Conservation (phyloP, 2,888 invertebrate species). For the Tetropium fuscum region DNA sequence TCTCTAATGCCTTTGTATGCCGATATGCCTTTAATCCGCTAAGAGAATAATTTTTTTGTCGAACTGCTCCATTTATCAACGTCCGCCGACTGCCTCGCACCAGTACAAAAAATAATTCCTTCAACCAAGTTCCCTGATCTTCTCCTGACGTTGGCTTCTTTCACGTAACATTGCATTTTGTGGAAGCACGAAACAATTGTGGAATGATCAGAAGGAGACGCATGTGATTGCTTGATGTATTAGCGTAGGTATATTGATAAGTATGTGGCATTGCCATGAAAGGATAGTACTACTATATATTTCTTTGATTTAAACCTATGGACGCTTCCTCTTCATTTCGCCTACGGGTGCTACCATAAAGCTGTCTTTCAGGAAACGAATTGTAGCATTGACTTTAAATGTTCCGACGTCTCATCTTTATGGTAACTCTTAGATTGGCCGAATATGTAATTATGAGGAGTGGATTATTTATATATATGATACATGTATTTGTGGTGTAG, state of each 20-base stretch:
- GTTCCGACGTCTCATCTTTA: not conserved
- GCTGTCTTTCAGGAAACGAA: not conserved
- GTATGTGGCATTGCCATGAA: slow-evolving; percentile 1
- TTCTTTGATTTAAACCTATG: slow-evolving; percentile 3
- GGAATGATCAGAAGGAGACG: not conserved
- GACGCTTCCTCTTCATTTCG: slow-evolving; percentile 2
- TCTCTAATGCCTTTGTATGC: slow-evolving; percentile 11
- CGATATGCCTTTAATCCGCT: not conserved
- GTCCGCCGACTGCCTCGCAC: slow-evolving; percentile 4
- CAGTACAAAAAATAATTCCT: slow-evolving; percentile 6
- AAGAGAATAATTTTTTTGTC: slow-evolving; percentile 3
- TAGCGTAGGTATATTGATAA: slow-evolving; percentile 1
- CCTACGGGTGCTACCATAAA: not conserved
- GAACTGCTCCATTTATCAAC: slow-evolving; percentile 6
- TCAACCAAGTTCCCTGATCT: not conserved
- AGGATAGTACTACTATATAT: not conserved
- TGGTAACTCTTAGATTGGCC: too few species aligned
- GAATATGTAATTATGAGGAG: too few species aligned
- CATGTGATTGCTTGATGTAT: slow-evolving; percentile 5
- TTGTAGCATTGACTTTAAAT: not conserved
- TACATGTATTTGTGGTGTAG: too few species aligned
- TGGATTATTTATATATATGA: too few species aligned
- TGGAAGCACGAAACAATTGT: not conserved
- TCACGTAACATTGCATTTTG: not conserved
- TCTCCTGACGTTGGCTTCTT: slow-evolving; percentile 2